A percentile compares a stretch with the other conserved stretches of the same genome.
These are phyloP conservation scores for Urophycis tenuis DNA, from an alignment of 2,797 vertebrate species.

Conservation along the genomic window DNA sequence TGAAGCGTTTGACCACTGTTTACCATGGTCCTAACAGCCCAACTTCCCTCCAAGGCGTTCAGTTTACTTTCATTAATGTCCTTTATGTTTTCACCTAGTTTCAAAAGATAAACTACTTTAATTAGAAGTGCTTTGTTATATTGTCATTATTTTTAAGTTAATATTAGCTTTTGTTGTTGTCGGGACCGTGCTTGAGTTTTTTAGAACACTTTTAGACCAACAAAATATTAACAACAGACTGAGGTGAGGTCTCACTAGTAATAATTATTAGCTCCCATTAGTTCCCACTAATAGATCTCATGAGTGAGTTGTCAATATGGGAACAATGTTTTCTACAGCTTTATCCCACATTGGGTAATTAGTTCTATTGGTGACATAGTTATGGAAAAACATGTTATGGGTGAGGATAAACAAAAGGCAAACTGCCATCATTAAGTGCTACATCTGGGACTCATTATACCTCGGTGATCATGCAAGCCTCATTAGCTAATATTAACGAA, in stretches of 20 bases:
- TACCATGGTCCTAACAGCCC: background rate
- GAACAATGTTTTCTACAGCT: conserved; percentile 6
- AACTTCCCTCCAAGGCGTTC: background rate
- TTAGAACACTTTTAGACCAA: conserved; percentile 4
- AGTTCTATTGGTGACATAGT: conserved; percentile 7
- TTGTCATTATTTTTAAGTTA: background rate
- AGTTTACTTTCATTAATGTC: background rate
- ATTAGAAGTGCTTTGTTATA: background rate
- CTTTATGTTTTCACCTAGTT: no score
- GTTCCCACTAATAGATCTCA: background rate
- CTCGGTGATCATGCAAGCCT: background rate
- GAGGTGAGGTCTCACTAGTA: background rate
- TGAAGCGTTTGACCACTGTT: background rate
- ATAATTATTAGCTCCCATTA: background rate
- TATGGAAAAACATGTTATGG: conserved; percentile 1
- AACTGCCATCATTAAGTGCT: conserved; percentile 1
- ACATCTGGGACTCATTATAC: conserved; percentile 20
- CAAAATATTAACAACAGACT: background rate
- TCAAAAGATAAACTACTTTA: background rate
- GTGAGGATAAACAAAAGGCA: background rate
- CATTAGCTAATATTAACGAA: conserved; percentile 19
- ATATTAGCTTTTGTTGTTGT: conserved; percentile 5
- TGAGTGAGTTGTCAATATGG: conserved; percentile 8
- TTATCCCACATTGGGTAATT: conserved; percentile 20
- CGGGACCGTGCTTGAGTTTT: background rate